Conservation (phyloP, 2,888 invertebrate genomes). For the Rosalia funebris region DNA sequence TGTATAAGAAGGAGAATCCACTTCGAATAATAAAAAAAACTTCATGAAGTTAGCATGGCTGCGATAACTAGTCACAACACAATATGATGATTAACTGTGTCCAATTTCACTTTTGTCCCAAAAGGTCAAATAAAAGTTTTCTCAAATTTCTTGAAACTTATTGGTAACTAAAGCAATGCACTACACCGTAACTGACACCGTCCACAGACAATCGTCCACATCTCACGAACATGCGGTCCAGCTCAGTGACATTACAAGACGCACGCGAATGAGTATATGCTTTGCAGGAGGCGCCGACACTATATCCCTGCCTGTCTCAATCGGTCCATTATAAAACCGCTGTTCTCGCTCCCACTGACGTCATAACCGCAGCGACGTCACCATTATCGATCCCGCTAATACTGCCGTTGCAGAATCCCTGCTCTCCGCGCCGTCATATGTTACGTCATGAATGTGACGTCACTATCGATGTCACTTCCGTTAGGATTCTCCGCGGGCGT, state of each 20-base stretch:
- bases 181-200: conserved; percentile 6
- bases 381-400: conserved; percentile 55
- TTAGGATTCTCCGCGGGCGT: conserved; percentile 24
- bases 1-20: conserved; percentile 59
- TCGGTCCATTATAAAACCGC: conserved; percentile 62
- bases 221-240: conserved; percentile 13
- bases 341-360: conserved; percentile 57
- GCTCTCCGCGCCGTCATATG: conserved; percentile 41
- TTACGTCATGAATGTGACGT: conserved; percentile 49
- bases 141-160: not conserved
- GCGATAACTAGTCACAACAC: conserved; percentile 32
- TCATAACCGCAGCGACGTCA: conserved; percentile 60
- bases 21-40: conserved; percentile 53
- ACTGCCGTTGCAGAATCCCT: conserved; percentile 49
- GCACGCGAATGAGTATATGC: conserved; percentile 49
- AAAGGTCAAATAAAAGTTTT: not conserved
- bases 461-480: conserved; percentile 35
- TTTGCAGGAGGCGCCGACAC: conserved; percentile 55
- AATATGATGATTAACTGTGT: conserved; percentile 14
- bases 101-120: conserved; percentile 14
- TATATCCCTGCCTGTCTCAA: conserved; percentile 62
- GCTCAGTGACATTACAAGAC: conserved; percentile 17
- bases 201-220: not conserved
- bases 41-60: conserved; percentile 41
- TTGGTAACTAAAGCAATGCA: not conserved